Evolutionary conservation across 2,113 vertebrate genomes (phyloP).

Genomic region (Eudorcas thomsonii): DNA sequence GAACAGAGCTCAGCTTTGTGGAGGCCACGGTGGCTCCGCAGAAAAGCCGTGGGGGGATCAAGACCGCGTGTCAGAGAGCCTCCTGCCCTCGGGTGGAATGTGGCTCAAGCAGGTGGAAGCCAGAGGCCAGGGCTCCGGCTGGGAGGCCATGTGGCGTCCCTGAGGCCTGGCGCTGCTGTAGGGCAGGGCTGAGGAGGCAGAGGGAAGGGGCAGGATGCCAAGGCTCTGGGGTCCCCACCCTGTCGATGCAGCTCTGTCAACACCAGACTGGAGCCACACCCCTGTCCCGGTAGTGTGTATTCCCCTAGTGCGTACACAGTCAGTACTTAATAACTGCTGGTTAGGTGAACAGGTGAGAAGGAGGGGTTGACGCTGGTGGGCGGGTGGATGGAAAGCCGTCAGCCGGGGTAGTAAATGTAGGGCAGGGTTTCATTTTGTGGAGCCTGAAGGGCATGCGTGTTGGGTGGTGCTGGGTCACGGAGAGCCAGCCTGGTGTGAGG

Average conservation of each 20-base stretch:
- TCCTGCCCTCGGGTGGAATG: accelerated
- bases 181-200: not conserved
- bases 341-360: not conserved
- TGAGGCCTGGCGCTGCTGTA: accelerated
- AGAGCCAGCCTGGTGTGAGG: not conserved
- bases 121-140: accelerated
- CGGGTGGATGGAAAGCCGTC: accelerated
- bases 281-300: accelerated
- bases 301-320: too few relatives aligned
- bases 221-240: not conserved
- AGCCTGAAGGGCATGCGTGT: accelerated
- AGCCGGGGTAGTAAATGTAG: accelerated
- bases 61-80: not conserved
- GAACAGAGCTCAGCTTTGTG: not conserved
- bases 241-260: accelerated
- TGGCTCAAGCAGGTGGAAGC: accelerated
- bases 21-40: accelerated
- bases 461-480: accelerated
- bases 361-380: accelerated
- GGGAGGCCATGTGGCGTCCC: accelerated
- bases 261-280: accelerated
- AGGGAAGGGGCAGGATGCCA: accelerated
- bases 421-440: accelerated
- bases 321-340: not conserved
- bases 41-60: accelerated